Conservation (phyloP, 1,140 invertebrate genomes). For the Tribolium madens region DNA sequence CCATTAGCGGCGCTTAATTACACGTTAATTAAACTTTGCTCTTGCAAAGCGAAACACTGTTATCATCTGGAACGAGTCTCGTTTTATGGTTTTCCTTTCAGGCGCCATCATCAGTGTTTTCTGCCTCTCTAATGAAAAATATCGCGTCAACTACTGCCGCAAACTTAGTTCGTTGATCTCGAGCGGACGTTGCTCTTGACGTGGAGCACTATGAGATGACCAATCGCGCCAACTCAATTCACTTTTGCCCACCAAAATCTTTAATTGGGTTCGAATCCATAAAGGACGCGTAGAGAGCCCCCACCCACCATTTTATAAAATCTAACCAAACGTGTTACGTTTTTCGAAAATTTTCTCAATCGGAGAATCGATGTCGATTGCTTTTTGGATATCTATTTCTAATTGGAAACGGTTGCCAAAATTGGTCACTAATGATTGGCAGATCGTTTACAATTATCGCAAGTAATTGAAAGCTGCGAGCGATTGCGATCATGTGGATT, state of each 20-base stretch:
- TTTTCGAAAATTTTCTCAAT: no score
- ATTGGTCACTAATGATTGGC: neutral
- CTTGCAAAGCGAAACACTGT: neutral
- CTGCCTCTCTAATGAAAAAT: constrained; percentile 43
- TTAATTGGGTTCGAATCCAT: no score
- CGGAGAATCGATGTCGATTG: neutral
- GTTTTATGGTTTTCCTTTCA: constrained; percentile 1
- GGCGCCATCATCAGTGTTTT: constrained; percentile 18
- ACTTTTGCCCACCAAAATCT: constrained; percentile 9
- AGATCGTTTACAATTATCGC: constrained; percentile 13
- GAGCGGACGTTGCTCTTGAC: constrained; percentile 57
- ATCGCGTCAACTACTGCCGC: constrained; percentile 43
- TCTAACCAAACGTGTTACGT: no score
- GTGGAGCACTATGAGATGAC: constrained; percentile 43
- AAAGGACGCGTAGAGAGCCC: no score
- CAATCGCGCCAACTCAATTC: constrained; percentile 15
- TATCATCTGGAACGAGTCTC: neutral
- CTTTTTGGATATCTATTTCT: neutral
- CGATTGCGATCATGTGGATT: constrained; percentile 30
- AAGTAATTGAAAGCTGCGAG: constrained; percentile 13
- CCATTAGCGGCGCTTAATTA: constrained; percentile 19
- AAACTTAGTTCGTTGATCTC: constrained; percentile 56
- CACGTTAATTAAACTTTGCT: neutral
- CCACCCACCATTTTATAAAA: no score
- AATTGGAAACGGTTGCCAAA: no score